Conservation (phyloP, 37 sponge, comb jelly and placozoan genomes). For the Geodia barretti region DNA sequence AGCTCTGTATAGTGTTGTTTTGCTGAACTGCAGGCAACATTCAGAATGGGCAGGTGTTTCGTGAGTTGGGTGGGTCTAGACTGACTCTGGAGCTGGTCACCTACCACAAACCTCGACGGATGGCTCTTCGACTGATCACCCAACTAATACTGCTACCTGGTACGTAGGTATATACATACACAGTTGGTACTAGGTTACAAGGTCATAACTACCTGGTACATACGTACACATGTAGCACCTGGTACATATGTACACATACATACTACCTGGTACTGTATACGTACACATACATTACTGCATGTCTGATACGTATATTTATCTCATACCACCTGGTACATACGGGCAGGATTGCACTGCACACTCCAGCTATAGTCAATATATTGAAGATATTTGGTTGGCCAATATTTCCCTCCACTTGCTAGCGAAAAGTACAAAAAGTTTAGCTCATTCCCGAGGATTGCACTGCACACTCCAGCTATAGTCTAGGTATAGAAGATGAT, state of each 20-base stretch:
- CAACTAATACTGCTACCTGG: constrained; percentile 77
- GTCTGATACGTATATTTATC: no score
- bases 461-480: no score
- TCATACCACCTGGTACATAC: no score
- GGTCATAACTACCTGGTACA: not conserved
- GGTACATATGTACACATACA: not conserved
- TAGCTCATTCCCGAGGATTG: no score
- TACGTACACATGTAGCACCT: not conserved
- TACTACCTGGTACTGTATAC: not conserved
- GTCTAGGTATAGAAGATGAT: no score
- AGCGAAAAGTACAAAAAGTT: no score
- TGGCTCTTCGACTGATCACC: constrained; percentile 78
- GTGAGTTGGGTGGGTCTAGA: constrained; percentile 56
- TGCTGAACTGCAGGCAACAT: constrained; percentile 39
- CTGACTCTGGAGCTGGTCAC: constrained; percentile 55
- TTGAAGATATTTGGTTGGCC: no score
- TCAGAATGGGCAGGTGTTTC: constrained; percentile 73
- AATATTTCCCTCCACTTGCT: no score
- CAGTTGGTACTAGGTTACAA: not conserved
- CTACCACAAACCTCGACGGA: constrained; percentile 53
- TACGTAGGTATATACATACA: not conserved
- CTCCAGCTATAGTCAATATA: no score
- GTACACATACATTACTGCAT: not conserved
- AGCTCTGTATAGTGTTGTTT: no score
- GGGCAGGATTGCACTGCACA: no score